Evolutionary conservation across 2,888 invertebrate species (phyloP), one percentile per base, ranked within the genome.

Genomic region (Capitulum mitella): DNA sequence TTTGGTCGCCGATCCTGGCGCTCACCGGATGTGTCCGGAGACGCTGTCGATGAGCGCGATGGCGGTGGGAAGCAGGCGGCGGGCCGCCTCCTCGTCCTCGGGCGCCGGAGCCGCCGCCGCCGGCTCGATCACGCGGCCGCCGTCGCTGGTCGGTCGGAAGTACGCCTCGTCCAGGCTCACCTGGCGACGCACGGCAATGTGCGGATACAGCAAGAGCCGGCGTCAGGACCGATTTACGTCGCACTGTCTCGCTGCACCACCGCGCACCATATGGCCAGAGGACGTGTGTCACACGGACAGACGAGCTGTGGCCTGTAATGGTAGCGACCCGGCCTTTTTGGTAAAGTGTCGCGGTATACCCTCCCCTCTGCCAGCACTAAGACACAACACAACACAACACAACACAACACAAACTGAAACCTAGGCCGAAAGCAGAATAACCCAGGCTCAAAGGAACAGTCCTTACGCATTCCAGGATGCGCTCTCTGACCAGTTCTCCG

Each of bases 1-100:
- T 12, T 43, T 12, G 6, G 43, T 43, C 43, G n/a, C n/a, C n/a
- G 80, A 61, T 74, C 22, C 78, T 76, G 12, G 80, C 78, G 75
- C 64, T 29, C 70, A 70, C 70, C 70, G 22, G 70, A 70, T 70
- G 70, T 10, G 40, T 19, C 70, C 70, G 40, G 70, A 37, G 22
- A 70, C 70, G 70, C 22, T 26, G 14, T 70, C 70, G 70, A 70
- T 70, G 70, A 70, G 70, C 6, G 37, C 22, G 26, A 40, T 26
- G 37, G 40, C 70, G 37, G 37, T 37, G 37, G 64, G 64, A 34
- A 26, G 70, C 70, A 70, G 70, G 0, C 22, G 70, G 26, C 12
- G 22, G 26, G 40, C 70, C 19, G 6, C 64, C 32, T 19, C 34
- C 14, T 32, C 64, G 32, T 10, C 34, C 10, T 8, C 64, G 32